phyloP scores from a whole-genome alignment of 2,113 vertebrate genomes.

The Siniperca chuatsi region DNA sequence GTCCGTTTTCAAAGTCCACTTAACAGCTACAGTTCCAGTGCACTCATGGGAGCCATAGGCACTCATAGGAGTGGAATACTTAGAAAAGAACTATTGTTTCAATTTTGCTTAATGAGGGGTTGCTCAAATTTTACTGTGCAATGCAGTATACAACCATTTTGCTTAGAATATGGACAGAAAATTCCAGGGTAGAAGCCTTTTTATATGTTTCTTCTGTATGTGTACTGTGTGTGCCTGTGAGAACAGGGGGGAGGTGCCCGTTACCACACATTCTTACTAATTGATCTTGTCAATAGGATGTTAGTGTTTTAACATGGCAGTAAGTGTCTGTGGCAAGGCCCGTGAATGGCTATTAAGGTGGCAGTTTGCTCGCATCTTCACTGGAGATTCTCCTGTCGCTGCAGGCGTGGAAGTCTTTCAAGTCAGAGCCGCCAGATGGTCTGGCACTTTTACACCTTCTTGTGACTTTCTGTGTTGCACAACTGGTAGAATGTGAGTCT shows the following conservation, averaged over 20 bases:
- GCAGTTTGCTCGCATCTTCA: slow-evolving; percentile 41
- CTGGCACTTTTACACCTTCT: slow-evolving; percentile 59
- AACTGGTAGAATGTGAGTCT: not conserved
- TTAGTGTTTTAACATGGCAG: slow-evolving; percentile 62
- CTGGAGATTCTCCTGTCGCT: slow-evolving; percentile 26
- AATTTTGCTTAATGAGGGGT: too few species aligned
- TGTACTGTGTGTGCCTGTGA: slow-evolving; percentile 41
- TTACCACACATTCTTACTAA: slow-evolving; percentile 77
- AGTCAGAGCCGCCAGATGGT: slow-evolving; percentile 72
- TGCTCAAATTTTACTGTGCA: not conserved
- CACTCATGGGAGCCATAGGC: too few species aligned
- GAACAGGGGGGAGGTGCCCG: slow-evolving; percentile 57
- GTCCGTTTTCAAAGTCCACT: too few species aligned
- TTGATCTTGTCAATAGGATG: slow-evolving; percentile 71
- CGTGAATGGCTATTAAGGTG: slow-evolving; percentile 40
- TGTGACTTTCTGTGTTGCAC: slow-evolving; percentile 56
- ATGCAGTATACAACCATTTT: not conserved
- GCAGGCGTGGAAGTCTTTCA: slow-evolving; percentile 74
- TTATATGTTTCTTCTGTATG: slow-evolving; percentile 6
- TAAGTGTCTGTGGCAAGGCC: slow-evolving; percentile 55
- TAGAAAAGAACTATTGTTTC: too few species aligned
- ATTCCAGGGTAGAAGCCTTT: not conserved
- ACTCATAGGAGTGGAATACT: too few species aligned
- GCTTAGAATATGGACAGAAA: too few species aligned
- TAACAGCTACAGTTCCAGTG: not conserved